These are phyloP conservation scores for Theretra japonica DNA, from an alignment of 2,888 invertebrate genomes.

Conservation along the genomic window DNA sequence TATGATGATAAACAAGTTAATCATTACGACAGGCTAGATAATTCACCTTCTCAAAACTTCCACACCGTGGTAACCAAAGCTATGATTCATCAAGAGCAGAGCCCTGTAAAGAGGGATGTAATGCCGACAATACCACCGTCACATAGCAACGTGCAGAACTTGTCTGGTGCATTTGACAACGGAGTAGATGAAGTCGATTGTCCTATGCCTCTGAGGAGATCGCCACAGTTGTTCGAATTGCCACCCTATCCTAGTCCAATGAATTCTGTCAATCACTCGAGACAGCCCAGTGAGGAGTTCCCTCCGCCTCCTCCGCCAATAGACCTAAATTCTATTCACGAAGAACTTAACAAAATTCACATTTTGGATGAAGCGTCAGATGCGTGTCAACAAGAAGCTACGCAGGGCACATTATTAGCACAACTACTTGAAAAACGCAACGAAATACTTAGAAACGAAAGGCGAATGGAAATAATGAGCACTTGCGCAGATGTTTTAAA, in stretches of 20 bases:
- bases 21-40: conserved; percentile 72
- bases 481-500: conserved; percentile 18
- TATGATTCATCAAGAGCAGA: conserved; percentile 93
- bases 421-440: conserved; percentile 87
- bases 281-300: conserved; percentile 95
- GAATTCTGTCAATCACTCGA: conserved; percentile 90
- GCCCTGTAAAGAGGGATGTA: conserved; percentile 84
- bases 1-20: conserved; percentile 76
- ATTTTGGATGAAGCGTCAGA: conserved; percentile 48
- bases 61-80: conserved; percentile 92
- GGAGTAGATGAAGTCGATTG: conserved; percentile 88
- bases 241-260: conserved; percentile 93
- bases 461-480: conserved; percentile 34
- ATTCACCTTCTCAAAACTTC: conserved; percentile 79
- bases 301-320: conserved; percentile 94
- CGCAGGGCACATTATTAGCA: conserved; percentile 81
- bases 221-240: conserved; percentile 84
- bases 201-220: conserved; percentile 68
- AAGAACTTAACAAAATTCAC: conserved; percentile 83
- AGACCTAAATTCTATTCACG: conserved; percentile 87
- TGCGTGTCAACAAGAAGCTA: conserved; percentile 52
- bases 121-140: conserved; percentile 58
- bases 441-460: conserved; percentile 82
- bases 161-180: conserved; percentile 73
- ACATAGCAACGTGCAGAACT: conserved; percentile 70